Base-by-base conservation (phyloP, 2,888 invertebrate species). In the Amiota minor region DNA sequence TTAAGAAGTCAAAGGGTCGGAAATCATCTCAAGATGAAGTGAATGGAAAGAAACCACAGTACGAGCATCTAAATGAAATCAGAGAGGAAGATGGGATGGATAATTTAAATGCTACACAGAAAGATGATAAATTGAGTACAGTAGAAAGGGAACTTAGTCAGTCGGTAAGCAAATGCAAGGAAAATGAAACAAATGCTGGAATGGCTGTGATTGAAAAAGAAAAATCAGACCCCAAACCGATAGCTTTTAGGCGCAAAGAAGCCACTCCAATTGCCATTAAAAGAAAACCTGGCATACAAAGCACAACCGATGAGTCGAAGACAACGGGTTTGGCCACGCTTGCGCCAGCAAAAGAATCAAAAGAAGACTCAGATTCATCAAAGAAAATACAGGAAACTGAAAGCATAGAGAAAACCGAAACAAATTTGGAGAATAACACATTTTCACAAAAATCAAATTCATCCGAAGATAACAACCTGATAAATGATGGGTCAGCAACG, bases 1-100 rank as follows among this genome's bases (percentile, higher is more conserved):
- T 61, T 49, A 85, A 79, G 71, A 87, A 77, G 55, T 80, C 77
- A 70, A 89, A 80, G 59, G 76, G 68, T 0, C 74, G 82, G 47
- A 85, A 86, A 45, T 11, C 61, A 1, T 80, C 87, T 0, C 70
- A 73, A 0, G 84, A 86, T 72, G 83, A 82, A 2, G 14, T 62
- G 2, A 35, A 45, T 3, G 16, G 64, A 2, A 76, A 81, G 0
- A 74, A 75, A 53, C 78, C 81, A 9, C 65, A 84, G 45, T 72
- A 72, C 50, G 85, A 87, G 49, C 78, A 77, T n/a, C 45, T 67
- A 0, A 82, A 81, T 18, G 71, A 18, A 0, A 20, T n/a, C 71
- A 75, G 14, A 70, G 56, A 78, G 18, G 73, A 47, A 11, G 50
- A 3, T 6, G 76, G 74, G 46, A 75, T 71, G 8, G 79, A 81